A percentile compares a stretch with the other conserved stretches of the same genome.
These are phyloP conservation scores for Drosophila asahinai DNA, from an alignment of 1,140 invertebrate species.

Conservation along the genomic window DNA sequence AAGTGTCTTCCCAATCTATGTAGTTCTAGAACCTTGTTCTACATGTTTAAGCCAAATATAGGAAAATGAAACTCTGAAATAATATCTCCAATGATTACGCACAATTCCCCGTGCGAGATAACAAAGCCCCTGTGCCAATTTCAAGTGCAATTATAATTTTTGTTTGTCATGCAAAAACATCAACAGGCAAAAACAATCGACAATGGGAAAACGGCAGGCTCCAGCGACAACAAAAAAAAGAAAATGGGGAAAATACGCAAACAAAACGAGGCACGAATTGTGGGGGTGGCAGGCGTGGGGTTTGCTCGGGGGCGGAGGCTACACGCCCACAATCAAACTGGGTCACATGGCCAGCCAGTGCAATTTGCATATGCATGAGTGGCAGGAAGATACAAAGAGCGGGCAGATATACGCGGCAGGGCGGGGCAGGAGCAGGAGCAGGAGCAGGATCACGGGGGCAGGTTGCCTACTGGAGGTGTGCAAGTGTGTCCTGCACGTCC, in stretches of 20 bases:
- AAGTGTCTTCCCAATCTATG: constrained; percentile 22
- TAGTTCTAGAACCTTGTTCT: constrained; percentile 46
- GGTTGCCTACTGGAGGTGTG: constrained; percentile 33
- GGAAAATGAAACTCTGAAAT: constrained; percentile 33
- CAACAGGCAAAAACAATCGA: constrained; percentile 65
- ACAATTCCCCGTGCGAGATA: constrained; percentile 43
- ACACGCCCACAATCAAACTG: constrained; percentile 77
- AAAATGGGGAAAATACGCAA: constrained; percentile 59
- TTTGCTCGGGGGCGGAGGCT: background rate
- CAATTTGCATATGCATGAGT: constrained; percentile 80
- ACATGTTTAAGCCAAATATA: background rate
- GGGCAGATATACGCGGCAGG: background rate
- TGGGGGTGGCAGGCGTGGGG: constrained; percentile 5
- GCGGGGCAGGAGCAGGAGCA: background rate
- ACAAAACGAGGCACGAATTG: constrained; percentile 55
- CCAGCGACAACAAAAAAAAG: constrained; percentile 3
- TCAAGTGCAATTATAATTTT: constrained; percentile 82
- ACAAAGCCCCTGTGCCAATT: constrained; percentile 60
- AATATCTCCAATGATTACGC: constrained; percentile 40
- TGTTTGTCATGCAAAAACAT: constrained; percentile 79
- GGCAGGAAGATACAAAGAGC: constrained; percentile 49
- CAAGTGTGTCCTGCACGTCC: constrained; percentile 51
- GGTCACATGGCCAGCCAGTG: constrained; percentile 68
- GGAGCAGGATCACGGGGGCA: background rate
- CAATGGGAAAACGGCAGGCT: constrained; percentile 44